A percentile compares a stretch with the other conserved stretches of the same genome.
Conservation (phyloP, 2,888 invertebrate species). For the Caenorhabditis uteleia region DNA sequence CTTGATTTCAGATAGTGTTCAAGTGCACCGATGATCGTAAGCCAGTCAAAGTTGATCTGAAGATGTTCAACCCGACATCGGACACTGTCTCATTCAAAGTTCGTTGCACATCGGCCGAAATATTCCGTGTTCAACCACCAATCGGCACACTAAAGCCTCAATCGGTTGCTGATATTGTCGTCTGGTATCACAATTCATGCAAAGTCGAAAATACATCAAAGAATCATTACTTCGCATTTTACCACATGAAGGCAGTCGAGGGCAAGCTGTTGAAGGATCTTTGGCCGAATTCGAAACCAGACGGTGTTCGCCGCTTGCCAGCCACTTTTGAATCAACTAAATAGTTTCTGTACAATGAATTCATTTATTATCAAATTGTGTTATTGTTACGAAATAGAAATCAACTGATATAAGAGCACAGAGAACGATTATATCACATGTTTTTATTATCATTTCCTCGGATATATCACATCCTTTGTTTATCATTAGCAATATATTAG, state of each 20-base stretch:
- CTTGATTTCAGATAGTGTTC: neutral
- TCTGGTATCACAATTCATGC: conserved; percentile 32
- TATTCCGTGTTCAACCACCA: conserved; percentile 3
- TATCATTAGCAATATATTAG: no score
- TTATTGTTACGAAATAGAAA: no score
- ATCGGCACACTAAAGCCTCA: conserved; percentile 12
- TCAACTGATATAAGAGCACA: no score
- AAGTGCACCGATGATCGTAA: neutral
- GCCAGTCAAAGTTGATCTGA: neutral
- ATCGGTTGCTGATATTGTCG: conserved; percentile 4
- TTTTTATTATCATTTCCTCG: no score
- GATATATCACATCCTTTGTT: no score
- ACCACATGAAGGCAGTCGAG: conserved; percentile 23
- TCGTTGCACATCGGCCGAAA: conserved; percentile 3
- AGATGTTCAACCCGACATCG: neutral
- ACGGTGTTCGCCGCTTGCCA: conserved; percentile 29
- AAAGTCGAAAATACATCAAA: conserved; percentile 5
- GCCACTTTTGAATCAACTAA: conserved; percentile 20
- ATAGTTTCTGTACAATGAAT: no score
- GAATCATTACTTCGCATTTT: conserved; percentile 34
- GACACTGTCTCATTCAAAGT: neutral
- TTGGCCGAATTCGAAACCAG: conserved; percentile 22
- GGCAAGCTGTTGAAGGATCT: conserved; percentile 16
- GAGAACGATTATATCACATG: no score
- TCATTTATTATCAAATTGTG: no score